Evolutionary conservation across 2,113 vertebrate species (phyloP), one percentile per base, ranked within the genome.

Genomic region (Bubo blakistoni): DNA sequence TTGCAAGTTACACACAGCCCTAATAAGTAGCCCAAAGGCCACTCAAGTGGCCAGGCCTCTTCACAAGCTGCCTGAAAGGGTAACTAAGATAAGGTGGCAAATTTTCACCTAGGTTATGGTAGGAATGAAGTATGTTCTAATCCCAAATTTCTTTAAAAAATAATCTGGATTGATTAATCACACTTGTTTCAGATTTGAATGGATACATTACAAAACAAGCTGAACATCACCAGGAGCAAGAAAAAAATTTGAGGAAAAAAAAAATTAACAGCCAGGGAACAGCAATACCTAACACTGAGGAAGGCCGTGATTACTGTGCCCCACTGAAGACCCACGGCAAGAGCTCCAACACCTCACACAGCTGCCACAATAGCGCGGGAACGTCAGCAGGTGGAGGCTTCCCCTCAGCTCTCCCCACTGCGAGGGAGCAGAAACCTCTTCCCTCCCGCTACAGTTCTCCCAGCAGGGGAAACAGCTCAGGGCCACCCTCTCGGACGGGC

Each of bases 401-500:
- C 8, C 25, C 38, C 36, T 13, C 36, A 19, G 15, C 24, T 10
- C 10, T 20, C 34, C 29, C 24, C 34, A 7, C 6, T 3, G 2
- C 2, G 4, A 24, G 4, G 5, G 7, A 1, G 1, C 7, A 44
- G 15, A 21, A 29, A 2, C 3, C 20, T 21, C 6, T 3, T 3
- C 13, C 6, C 3, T 3, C 5, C n/a, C 26, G 18, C n/a, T 1
- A 0, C 21, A 1, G 5, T 27, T 1, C 0, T 7, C 13, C 17
- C 25, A 3, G 0, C 1, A 10, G 2, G 1, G 0, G 0, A 0
- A 1, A 3, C 26, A 3, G 3, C 32, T 0, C 10, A 0, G 0
- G 0, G 0, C 61, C n/a, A 3, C 83, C 1, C 34, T 16, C 13
- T 1, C 2, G 2, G 5, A 13, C 9, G 1, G 5, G 4, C 0